Percentiles rank a stretch among this genome's conserved stretches.
phyloP scores from a whole-genome alignment of 2,113 vertebrate species.

The Xyliphius kryptos region DNA sequence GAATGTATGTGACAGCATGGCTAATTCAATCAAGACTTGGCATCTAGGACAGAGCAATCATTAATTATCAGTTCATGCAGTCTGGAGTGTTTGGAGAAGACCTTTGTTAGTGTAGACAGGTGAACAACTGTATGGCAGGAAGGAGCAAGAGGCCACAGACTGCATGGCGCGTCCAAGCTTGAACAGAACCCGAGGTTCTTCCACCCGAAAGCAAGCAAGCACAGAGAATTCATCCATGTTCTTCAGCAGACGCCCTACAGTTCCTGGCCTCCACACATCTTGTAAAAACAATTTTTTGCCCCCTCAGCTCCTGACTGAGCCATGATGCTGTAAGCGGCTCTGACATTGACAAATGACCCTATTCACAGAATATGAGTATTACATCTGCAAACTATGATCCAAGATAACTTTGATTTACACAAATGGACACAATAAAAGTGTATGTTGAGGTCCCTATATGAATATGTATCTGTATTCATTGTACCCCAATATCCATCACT shows the following conservation, averaged over 20 bases:
- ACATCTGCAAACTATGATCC: slow-evolving; percentile 68
- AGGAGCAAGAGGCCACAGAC: slow-evolving; percentile 15
- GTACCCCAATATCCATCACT: too few species aligned
- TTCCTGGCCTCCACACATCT: slow-evolving; percentile 59
- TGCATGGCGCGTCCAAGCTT: slow-evolving; percentile 1
- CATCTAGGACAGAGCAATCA: background rate
- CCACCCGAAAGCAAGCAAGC: slow-evolving; percentile 60
- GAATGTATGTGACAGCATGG: background rate
- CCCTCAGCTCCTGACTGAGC: slow-evolving; percentile 67
- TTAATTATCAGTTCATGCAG: background rate
- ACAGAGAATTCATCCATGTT: slow-evolving; percentile 49
- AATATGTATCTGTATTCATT: too few species aligned
- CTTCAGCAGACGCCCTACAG: slow-evolving; percentile 55
- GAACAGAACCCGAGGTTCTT: slow-evolving; percentile 43
- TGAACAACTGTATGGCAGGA: slow-evolving; percentile 3
- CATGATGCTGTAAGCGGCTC: slow-evolving; percentile 73
- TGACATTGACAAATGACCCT: slow-evolving; percentile 86
- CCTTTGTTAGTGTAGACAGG: background rate
- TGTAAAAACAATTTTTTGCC: slow-evolving; percentile 77
- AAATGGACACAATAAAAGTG: too few species aligned
- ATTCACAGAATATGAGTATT: slow-evolving; percentile 76
- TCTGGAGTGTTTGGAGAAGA: background rate
- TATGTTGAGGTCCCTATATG: too few species aligned
- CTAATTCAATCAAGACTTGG: background rate
- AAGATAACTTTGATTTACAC: slow-evolving; percentile 70